These are phyloP conservation scores for Tauraco hartlaubi DNA, from an alignment of 2,797 vertebrate genomes.

Conservation along the genomic window DNA sequence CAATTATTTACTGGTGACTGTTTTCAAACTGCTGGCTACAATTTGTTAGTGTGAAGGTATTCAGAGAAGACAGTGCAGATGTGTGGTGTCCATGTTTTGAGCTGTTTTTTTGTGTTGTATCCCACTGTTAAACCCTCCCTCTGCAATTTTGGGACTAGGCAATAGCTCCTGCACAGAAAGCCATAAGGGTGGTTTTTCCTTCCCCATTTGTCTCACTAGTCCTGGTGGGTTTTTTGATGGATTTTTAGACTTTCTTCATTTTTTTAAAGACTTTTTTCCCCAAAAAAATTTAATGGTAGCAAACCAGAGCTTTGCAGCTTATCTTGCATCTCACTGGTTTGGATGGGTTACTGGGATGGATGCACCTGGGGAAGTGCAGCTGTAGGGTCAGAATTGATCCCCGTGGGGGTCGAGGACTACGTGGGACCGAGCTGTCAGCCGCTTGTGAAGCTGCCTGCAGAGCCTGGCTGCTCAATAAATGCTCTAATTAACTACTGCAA, in stretches of 20 bases:
- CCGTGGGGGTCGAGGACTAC: not conserved
- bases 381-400: not conserved
- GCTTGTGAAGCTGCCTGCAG: not conserved
- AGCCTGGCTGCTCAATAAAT: slow-evolving; percentile 74
- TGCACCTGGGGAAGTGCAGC: not conserved
- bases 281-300: not conserved
- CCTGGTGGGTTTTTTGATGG: not conserved
- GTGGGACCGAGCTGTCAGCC: not conserved
- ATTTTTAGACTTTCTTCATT: not conserved
- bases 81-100: accelerated
- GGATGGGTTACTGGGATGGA: too few species aligned
- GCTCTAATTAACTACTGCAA: slow-evolving; percentile 82
- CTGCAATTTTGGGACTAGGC: not conserved
- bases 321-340: too few species aligned
- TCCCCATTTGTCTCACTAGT: not conserved
- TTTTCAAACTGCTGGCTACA: not conserved
- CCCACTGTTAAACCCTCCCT: not conserved
- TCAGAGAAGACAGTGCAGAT: not conserved
- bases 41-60: not conserved
- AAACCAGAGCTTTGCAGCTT: not conserved
- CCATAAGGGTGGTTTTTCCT: not conserved
- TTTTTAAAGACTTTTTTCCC: not conserved
- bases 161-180: not conserved
- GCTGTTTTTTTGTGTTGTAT: not conserved
- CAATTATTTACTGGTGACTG: slow-evolving; percentile 52